Percentiles rank a stretch among this genome's conserved stretches.
Conservation (phyloP, 2,113 vertebrate genomes). For the Chlamydotis undulata region DNA sequence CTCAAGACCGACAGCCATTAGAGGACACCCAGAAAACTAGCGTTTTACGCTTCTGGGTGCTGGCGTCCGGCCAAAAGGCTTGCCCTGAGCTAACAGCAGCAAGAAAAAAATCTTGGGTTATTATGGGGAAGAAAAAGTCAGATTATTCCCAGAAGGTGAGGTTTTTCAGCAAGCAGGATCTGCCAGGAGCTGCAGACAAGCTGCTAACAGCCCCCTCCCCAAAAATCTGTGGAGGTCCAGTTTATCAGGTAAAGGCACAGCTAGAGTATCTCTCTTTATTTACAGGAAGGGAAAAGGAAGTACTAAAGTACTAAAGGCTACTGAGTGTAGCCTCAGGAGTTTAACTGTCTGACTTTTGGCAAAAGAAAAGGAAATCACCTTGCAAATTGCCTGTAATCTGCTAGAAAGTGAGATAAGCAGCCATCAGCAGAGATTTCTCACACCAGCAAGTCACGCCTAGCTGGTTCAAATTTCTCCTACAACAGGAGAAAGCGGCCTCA, state of each 20-base stretch:
- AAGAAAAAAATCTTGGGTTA: not conserved
- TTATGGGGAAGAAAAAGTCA: not conserved
- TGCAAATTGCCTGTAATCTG: not conserved
- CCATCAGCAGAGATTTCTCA: not conserved
- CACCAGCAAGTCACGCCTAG: not conserved
- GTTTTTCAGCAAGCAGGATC: not conserved
- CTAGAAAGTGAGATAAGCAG: not conserved
- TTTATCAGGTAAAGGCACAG: not conserved
- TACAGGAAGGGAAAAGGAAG: not conserved
- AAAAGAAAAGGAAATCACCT: not conserved
- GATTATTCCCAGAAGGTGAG: not conserved
- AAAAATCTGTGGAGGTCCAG: not conserved
- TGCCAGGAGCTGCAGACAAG: not conserved
- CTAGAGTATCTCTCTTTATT: not conserved
- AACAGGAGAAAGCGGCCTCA: not conserved
- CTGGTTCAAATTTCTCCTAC: not conserved
- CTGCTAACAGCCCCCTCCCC: not conserved
- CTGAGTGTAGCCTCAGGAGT: not conserved
- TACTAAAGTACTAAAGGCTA: not conserved
- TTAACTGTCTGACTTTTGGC: not conserved
- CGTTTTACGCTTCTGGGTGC: not conserved
- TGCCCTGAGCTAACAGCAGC: not conserved
- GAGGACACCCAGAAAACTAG: not conserved
- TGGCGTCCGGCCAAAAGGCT: not conserved
- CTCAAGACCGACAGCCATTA: not conserved